Evolutionary conservation across 2,888 invertebrate genomes (phyloP).

Genomic region (Phalera bucephala): DNA sequence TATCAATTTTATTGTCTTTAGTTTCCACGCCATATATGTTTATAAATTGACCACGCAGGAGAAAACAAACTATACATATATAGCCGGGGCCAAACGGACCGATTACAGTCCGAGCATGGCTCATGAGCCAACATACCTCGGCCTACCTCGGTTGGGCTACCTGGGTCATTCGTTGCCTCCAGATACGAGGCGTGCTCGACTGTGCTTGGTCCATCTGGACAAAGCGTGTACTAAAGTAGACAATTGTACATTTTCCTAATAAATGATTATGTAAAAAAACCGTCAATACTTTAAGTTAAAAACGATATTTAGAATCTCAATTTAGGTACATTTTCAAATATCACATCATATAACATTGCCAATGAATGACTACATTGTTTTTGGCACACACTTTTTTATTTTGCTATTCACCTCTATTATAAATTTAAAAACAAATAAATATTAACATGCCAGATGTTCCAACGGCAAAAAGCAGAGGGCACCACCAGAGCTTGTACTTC

Average conservation of each 20-base stretch:
- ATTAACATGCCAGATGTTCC: background rate
- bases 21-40: too few species aligned
- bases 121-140: too few species aligned
- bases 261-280: constrained; percentile 13
- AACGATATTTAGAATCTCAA: constrained; percentile 23
- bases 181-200: too few species aligned
- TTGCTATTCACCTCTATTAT: constrained; percentile 5
- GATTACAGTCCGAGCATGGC: too few species aligned
- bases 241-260: constrained; percentile 23
- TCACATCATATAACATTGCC: constrained; percentile 42
- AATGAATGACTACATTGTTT: constrained; percentile 23
- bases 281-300: constrained; percentile 3
- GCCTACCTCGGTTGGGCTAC: too few species aligned
- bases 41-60: too few species aligned
- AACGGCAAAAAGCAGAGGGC: background rate
- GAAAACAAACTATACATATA: too few species aligned
- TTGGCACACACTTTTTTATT: constrained; percentile 35
- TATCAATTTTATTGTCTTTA: too few species aligned
- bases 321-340: constrained; percentile 39
- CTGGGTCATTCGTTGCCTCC: too few species aligned
- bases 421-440: background rate
- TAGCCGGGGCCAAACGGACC: too few species aligned
- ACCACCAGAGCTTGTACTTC: background rate
- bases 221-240: too few species aligned
- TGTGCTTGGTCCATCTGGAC: too few species aligned